Percentiles rank a stretch among this genome's conserved stretches.
phyloP scores from a whole-genome alignment of 2,888 invertebrate species.

The Rugalucina vietnamica region DNA sequence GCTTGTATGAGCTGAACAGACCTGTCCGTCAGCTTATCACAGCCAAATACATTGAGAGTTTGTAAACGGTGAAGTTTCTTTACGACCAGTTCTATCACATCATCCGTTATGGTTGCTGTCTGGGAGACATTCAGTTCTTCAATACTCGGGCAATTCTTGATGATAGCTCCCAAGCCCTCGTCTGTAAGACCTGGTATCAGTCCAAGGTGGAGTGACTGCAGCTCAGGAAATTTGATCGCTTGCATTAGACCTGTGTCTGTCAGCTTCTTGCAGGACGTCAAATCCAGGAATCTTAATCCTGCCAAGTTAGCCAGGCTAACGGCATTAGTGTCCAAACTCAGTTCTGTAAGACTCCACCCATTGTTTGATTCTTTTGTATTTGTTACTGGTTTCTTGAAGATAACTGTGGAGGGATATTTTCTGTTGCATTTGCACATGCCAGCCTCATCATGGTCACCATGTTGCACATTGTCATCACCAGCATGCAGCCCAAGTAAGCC shows the following conservation, averaged over 20 bases:
- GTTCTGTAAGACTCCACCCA: neutral
- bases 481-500: slow-evolving; percentile 86
- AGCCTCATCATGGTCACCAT: slow-evolving; percentile 65
- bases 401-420: slow-evolving; percentile 64
- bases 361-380: slow-evolving; percentile 46
- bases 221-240: slow-evolving; percentile 88
- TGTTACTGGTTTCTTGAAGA: slow-evolving; percentile 74
- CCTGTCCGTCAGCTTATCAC: slow-evolving; percentile 87
- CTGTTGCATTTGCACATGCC: slow-evolving; percentile 72
- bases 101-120: slow-evolving; percentile 89
- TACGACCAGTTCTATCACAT: slow-evolving; percentile 85
- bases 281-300: slow-evolving; percentile 87
- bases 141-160: slow-evolving; percentile 89
- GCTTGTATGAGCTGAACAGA: slow-evolving; percentile 86
- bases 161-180: slow-evolving; percentile 87
- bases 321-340: slow-evolving; percentile 21
- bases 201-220: slow-evolving; percentile 87
- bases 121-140: slow-evolving; percentile 88
- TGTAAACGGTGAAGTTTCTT: slow-evolving; percentile 86
- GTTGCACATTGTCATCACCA: slow-evolving; percentile 40
- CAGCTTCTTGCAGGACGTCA: slow-evolving; percentile 89
- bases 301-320: slow-evolving; percentile 70
- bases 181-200: slow-evolving; percentile 89
- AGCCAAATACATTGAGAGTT: slow-evolving; percentile 87
- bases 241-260: slow-evolving; percentile 90